Conservation (phyloP, 92 coral and sea anemone species). For the Desmophyllum pertusum region DNA sequence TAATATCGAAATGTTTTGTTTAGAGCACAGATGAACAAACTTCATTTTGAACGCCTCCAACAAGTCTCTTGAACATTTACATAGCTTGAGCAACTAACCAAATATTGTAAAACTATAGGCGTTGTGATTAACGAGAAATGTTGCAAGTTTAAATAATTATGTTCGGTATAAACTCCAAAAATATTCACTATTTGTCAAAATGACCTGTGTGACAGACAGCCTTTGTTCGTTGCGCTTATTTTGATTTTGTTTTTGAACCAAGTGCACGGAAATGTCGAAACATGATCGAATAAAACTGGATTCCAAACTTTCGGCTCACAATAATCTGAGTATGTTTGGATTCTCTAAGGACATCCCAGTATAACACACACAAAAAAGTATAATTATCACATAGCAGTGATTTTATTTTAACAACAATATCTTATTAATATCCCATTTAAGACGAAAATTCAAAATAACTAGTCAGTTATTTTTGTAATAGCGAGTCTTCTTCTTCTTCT, state of each 20-base stretch:
- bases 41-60: background rate
- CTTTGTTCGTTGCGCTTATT: background rate
- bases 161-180: background rate
- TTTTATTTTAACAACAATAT: background rate
- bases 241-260: background rate
- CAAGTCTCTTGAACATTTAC: background rate
- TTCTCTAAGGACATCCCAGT: no score
- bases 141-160: no score
- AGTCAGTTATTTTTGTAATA: background rate
- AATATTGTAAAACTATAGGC: background rate
- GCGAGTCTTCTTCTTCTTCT: no score
- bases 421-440: background rate
- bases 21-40: constrained; percentile 19
- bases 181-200: background rate
- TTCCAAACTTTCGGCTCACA: no score
- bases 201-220: no score
- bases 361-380: no score
- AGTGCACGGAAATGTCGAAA: background rate
- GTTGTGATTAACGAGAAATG: background rate
- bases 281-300: background rate
- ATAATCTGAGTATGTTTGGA: no score
- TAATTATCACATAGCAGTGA: background rate
- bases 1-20: background rate
- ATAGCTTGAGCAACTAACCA: background rate
- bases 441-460: background rate